phyloP scores from a whole-genome alignment of 1,140 invertebrate genomes.

The Aphelinus atriplicis region DNA sequence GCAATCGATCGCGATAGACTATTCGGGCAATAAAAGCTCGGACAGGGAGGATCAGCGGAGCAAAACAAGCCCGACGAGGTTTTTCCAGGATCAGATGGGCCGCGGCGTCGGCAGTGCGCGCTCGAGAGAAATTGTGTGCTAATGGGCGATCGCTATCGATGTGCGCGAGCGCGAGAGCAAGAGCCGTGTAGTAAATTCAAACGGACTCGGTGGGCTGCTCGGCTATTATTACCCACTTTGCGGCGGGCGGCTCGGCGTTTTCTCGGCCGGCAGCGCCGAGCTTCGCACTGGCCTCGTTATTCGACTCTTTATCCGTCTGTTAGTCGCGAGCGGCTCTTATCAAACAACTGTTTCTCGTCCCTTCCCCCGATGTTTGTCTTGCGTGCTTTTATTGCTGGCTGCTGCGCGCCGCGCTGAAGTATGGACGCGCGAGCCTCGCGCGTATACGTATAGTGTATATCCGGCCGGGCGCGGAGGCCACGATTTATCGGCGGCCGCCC shows the following conservation, averaged over 20 bases:
- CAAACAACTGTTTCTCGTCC: too few relatives aligned
- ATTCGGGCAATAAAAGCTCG: too few relatives aligned
- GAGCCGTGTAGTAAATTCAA: constrained; percentile 41
- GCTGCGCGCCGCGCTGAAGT: too few relatives aligned
- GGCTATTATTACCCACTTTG: constrained; percentile 43
- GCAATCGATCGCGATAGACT: too few relatives aligned
- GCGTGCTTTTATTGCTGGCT: too few relatives aligned
- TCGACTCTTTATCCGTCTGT: constrained; percentile 21
- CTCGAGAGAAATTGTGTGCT: constrained; percentile 46
- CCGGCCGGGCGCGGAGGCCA: background rate
- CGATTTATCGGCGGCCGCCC: background rate
- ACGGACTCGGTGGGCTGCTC: constrained; percentile 24
- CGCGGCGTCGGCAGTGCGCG: background rate
- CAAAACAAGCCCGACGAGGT: too few relatives aligned
- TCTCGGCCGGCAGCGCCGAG: too few relatives aligned
- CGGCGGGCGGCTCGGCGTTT: background rate
- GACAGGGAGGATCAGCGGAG: too few relatives aligned
- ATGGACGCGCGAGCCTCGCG: too few relatives aligned
- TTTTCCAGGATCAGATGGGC: too few relatives aligned
- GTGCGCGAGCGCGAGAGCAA: background rate
- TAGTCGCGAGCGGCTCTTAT: background rate
- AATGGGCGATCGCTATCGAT: constrained; percentile 47
- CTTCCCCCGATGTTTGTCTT: background rate
- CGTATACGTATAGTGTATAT: too few relatives aligned
- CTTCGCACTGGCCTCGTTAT: too few relatives aligned